Evolutionary conservation across 2,113 vertebrate species (phyloP).

Genomic region (Calyptomena viridis): DNA sequence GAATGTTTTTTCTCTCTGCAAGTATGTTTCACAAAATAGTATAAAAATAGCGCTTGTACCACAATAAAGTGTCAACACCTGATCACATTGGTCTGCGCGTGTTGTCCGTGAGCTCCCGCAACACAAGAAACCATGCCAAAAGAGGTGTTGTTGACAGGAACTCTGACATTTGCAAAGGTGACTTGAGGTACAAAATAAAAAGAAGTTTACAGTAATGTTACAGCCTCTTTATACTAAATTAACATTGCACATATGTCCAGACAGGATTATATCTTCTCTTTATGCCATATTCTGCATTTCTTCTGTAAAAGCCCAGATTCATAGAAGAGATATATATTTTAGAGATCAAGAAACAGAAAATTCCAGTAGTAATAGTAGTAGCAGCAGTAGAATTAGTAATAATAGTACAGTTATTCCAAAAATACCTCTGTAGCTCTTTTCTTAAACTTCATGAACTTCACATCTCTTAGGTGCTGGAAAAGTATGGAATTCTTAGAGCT

Average conservation of each 20-base stretch:
- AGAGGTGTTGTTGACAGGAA: background rate
- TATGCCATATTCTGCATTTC: background rate
- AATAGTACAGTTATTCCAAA: background rate
- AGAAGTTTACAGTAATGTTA: background rate
- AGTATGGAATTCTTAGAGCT: background rate
- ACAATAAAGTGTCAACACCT: too few relatives aligned
- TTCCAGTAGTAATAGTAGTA: background rate
- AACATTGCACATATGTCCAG: background rate
- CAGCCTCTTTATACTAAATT: background rate
- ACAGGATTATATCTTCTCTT: background rate
- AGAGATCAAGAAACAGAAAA: background rate
- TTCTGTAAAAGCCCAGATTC: background rate
- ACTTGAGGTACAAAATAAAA: conserved; percentile 3
- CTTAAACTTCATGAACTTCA: background rate
- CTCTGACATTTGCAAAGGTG: conserved; percentile 30
- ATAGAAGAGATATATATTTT: background rate
- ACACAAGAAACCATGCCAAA: background rate
- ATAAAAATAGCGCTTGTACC: too few relatives aligned
- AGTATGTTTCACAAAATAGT: too few relatives aligned
- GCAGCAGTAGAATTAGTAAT: background rate
- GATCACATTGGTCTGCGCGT: too few relatives aligned
- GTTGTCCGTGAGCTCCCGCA: too few relatives aligned
- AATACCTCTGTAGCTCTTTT: background rate
- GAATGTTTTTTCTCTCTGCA: too few relatives aligned
- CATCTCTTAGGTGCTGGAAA: background rate